Conservation (phyloP, 2,797 vertebrate genomes). For the Sebastes hopkinsi region DNA sequence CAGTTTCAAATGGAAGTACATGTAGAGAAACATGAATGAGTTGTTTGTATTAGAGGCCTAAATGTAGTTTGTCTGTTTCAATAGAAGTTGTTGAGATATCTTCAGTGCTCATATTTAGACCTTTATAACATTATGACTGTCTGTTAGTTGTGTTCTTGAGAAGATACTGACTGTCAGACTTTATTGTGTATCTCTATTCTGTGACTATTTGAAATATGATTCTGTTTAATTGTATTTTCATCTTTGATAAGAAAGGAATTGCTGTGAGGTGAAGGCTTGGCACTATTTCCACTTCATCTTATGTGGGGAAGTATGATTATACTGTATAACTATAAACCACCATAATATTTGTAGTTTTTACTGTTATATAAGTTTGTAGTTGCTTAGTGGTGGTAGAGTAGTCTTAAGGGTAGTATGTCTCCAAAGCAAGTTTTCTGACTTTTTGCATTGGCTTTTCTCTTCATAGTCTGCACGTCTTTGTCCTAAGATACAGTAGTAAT, state of each 20-base stretch:
- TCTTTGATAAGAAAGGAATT: no score
- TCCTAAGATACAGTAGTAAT: neutral
- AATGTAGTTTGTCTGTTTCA: no score
- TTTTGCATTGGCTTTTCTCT: neutral
- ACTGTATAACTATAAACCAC: neutral
- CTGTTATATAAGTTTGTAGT: neutral
- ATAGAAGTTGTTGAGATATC: no score
- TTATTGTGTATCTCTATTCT: neutral
- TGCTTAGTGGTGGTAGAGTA: neutral
- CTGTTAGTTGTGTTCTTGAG: neutral
- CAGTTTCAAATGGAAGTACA: neutral
- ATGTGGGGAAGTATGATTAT: neutral
- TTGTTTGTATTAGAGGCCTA: no score
- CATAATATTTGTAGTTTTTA: neutral
- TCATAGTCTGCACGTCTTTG: neutral
- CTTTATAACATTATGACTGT: neutral
- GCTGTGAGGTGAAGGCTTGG: neutral
- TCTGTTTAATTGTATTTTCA: neutral
- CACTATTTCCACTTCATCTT: neutral
- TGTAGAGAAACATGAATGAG: neutral
- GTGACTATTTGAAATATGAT: neutral
- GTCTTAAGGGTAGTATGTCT: neutral
- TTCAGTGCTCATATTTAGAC: neutral
- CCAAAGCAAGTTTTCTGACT: neutral
- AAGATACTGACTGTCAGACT: neutral